Conservation (phyloP, 1,140 invertebrate species). For the Hormaphis cornu region DNA sequence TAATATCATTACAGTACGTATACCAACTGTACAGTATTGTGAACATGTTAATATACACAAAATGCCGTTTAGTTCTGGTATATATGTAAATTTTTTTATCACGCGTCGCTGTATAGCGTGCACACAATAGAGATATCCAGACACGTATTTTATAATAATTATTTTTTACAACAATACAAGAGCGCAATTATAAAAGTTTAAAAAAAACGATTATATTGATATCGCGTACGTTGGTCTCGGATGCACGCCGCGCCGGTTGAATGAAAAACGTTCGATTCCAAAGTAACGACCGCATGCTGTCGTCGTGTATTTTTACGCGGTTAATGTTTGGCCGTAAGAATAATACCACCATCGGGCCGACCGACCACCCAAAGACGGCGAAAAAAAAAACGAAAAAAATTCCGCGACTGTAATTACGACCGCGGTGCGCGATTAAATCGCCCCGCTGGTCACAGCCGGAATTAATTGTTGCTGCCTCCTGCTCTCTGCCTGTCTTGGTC, state of each 20-base stretch:
- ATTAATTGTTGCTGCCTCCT: neutral
- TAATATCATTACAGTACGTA: too few relatives aligned
- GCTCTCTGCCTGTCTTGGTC: neutral
- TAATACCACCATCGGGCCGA: too few relatives aligned
- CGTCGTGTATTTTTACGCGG: neutral
- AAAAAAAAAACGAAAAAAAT: slow-evolving; percentile 3
- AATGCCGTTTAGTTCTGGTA: slow-evolving; percentile 2
- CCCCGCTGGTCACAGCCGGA: slow-evolving; percentile 10
- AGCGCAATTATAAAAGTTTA: too few relatives aligned
- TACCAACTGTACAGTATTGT: too few relatives aligned
- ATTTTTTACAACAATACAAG: neutral
- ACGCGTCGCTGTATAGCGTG: slow-evolving; percentile 1
- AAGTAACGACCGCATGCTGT: neutral
- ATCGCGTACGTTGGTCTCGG: neutral
- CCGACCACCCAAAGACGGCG: slow-evolving; percentile 12
- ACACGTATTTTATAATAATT: neutral
- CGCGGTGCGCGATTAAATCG: slow-evolving; percentile 1
- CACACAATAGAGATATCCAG: neutral
- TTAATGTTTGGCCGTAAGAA: neutral
- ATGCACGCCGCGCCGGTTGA: neutral
- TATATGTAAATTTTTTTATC: neutral
- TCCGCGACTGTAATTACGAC: neutral
- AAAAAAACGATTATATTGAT: slow-evolving; percentile 9
- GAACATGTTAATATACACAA: too few relatives aligned
- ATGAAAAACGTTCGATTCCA: neutral